Conservation (phyloP, 2,888 invertebrate species). For the Cenopis cana region DNA sequence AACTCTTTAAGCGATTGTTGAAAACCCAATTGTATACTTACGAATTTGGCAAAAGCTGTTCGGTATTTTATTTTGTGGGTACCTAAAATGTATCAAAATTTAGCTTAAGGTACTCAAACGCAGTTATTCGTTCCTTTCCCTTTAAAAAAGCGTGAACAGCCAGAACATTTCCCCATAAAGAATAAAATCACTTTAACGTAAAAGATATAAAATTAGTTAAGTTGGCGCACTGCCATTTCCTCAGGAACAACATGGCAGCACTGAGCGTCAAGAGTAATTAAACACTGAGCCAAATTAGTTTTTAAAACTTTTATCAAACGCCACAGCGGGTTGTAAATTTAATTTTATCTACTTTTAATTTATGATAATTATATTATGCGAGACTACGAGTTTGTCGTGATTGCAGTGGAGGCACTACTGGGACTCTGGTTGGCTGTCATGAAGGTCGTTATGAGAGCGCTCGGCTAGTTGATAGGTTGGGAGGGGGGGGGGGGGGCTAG, state of each 20-base stretch:
- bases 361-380: not conserved
- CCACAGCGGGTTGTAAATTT: conserved; percentile 1
- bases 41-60: no score
- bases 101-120: no score
- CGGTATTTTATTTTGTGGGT: no score
- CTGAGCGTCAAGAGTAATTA: conserved; percentile 30
- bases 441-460: no score
- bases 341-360: not conserved
- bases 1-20: no score
- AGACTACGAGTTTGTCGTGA: not conserved
- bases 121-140: no score
- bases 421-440: no score
- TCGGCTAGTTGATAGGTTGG: no score
- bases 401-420: no score
- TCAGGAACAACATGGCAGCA: conserved; percentile 1
- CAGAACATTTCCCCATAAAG: not conserved
- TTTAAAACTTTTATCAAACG: conserved; percentile 35
- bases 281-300: conserved; percentile 41
- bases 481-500: no score
- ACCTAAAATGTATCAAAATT: no score
- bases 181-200: not conserved
- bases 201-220: conserved; percentile 10
- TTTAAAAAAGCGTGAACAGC: not conserved
- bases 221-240: conserved; percentile 26
- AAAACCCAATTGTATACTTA: no score